These are phyloP conservation scores for Physella acuta DNA, from an alignment of 1,140 invertebrate genomes.

Conservation along the genomic window DNA sequence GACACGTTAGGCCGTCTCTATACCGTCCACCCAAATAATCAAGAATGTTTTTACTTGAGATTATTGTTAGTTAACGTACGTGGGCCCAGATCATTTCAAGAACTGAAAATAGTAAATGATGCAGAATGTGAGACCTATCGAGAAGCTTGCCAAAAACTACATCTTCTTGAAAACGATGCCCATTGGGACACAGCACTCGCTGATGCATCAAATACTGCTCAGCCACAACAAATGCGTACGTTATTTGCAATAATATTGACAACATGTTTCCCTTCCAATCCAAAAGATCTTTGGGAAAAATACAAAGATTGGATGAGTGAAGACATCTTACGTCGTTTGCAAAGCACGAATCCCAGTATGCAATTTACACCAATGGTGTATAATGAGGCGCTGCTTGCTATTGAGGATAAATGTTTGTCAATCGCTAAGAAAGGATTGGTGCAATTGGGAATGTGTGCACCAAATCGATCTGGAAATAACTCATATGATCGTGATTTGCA, in stretches of 20 bases:
- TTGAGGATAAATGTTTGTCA: not conserved
- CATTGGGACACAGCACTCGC: not conserved
- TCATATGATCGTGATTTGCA: not conserved
- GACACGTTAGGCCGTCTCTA: conserved; percentile 19
- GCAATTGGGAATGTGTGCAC: too few relatives aligned
- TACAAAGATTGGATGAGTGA: not conserved
- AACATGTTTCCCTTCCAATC: not conserved
- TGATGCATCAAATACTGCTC: too few relatives aligned
- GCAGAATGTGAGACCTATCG: not conserved
- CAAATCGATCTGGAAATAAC: not conserved
- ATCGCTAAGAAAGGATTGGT: too few relatives aligned
- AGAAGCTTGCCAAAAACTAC: not conserved
- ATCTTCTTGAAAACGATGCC: not conserved
- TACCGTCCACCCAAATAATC: conserved; percentile 9
- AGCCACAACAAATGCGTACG: too few relatives aligned
- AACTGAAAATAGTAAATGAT: conserved; percentile 15
- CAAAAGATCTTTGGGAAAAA: not conserved
- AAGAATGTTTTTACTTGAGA: conserved; percentile 24
- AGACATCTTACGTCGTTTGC: not conserved
- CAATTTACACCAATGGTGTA: not conserved
- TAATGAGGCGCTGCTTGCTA: not conserved
- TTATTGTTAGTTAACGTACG: conserved; percentile 7
- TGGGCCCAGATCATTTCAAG: conserved; percentile 16
- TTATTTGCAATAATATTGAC: not conserved
- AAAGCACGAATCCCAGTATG: not conserved